Conservation (phyloP, 2,888 invertebrate species). For the Melanophora roralis region DNA sequence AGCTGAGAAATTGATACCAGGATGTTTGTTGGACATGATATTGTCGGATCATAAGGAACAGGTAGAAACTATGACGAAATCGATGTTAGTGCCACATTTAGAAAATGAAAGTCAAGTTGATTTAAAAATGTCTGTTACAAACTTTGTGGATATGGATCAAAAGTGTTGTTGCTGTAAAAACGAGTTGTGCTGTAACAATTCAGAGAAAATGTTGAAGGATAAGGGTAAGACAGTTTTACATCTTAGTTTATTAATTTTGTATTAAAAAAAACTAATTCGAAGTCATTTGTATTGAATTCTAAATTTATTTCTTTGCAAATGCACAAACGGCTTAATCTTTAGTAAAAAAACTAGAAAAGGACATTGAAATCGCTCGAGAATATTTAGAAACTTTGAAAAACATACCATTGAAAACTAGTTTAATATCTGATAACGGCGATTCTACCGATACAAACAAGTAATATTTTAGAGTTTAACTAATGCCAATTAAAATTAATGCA, state of each 20-base stretch:
- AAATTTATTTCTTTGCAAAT: too few relatives aligned
- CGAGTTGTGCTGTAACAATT: slow-evolving; percentile 68
- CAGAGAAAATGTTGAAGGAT: slow-evolving; percentile 71
- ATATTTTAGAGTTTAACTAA: background rate
- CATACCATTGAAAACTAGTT: slow-evolving; percentile 9
- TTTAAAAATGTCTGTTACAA: slow-evolving; percentile 10
- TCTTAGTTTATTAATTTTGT: too few relatives aligned
- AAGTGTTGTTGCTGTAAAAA: slow-evolving; percentile 72
- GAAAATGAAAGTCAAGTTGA: background rate
- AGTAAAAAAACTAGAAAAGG: slow-evolving; percentile 72
- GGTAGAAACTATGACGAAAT: slow-evolving; percentile 13
- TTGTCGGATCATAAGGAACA: slow-evolving; percentile 62
- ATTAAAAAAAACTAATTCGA: too few relatives aligned
- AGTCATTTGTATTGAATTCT: too few relatives aligned
- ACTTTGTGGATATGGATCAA: slow-evolving; percentile 23
- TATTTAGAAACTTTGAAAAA: slow-evolving; percentile 68
- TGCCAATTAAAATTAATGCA: background rate
- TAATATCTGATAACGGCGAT: background rate
- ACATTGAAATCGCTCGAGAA: slow-evolving; percentile 71
- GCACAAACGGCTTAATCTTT: background rate
- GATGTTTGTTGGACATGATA: slow-evolving; percentile 69
- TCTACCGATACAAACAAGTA: slow-evolving; percentile 45
- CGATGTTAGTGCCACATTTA: background rate
- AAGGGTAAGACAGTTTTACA: too few relatives aligned
- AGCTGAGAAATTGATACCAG: slow-evolving; percentile 70